Evolutionary conservation across 2,113 vertebrate genomes (phyloP).

Genomic region (Rhipidura dahli): DNA sequence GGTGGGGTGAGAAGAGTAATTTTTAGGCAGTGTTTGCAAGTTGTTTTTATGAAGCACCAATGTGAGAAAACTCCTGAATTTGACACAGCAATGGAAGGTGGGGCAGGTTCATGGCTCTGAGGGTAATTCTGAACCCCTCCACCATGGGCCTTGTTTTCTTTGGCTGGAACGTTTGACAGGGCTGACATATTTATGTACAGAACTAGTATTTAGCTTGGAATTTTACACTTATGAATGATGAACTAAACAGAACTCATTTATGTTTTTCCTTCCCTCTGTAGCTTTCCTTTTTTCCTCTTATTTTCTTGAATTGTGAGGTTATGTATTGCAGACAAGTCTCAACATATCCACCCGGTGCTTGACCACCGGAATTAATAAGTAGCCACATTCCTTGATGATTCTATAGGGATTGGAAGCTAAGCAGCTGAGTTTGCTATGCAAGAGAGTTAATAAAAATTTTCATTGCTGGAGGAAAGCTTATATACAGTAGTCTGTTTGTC

Average conservation of each 20-base stretch:
- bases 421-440: conserved; percentile 61
- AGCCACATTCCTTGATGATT: conserved; percentile 64
- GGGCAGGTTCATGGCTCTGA: conserved; percentile 34
- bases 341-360: conserved; percentile 40
- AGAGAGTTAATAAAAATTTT: conserved; percentile 74
- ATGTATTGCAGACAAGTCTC: conserved; percentile 52
- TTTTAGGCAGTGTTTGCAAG: not conserved
- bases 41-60: not conserved
- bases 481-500: conserved; percentile 82
- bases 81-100: conserved; percentile 12
- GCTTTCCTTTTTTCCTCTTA: not conserved
- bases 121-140: conserved; percentile 43
- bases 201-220: conserved; percentile 73
- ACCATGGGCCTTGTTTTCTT: conserved; percentile 59
- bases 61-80: conserved; percentile 26
- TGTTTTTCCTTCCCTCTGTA: conserved; percentile 40
- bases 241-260: conserved; percentile 65
- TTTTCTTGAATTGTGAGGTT: conserved; percentile 55
- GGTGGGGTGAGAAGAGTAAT: not conserved
- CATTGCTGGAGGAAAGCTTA: conserved; percentile 77
- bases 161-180: conserved; percentile 59
- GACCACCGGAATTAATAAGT: conserved; percentile 71
- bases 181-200: conserved; percentile 73
- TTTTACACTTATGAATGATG: conserved; percentile 74
- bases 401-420: conserved; percentile 49